These are phyloP conservation scores for Phoeniculus purpureus DNA, from an alignment of 2,797 vertebrate genomes.

Conservation along the genomic window DNA sequence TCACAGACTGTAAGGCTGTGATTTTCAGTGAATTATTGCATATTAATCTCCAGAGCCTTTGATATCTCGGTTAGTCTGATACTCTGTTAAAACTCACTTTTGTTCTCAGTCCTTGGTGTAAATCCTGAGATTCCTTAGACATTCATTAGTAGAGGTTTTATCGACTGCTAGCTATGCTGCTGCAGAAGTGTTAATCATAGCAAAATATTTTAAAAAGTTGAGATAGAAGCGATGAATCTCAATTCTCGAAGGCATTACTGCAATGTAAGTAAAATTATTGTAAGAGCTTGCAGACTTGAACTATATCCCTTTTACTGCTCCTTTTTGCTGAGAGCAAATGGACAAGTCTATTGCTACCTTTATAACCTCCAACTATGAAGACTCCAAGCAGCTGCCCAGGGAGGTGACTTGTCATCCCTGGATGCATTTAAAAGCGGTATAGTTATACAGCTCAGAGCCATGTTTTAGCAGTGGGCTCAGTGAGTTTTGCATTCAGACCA, in stretches of 20 bases:
- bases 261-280: background rate
- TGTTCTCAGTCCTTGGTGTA: background rate
- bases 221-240: background rate
- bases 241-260: background rate
- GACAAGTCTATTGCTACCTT: background rate
- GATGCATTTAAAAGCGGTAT: no score
- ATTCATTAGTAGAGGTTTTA: background rate
- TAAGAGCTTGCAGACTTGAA: background rate
- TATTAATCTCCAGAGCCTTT: slow-evolving; percentile 28
- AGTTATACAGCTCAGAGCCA: no score
- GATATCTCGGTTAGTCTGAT: background rate
- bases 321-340: background rate
- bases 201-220: background rate
- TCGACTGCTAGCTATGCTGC: background rate
- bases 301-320: background rate
- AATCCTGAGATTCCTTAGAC: background rate
- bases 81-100: background rate
- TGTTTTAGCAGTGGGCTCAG: background rate
- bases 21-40: background rate
- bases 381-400: background rate
- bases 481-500: background rate
- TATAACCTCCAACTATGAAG: background rate
- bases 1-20: slow-evolving; percentile 22
- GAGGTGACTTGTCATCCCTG: no score
- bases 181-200: background rate